A percentile compares a stretch with the other conserved stretches of the same genome.
These are phyloP conservation scores for Machaerirhynchus nigripectus DNA, from an alignment of 2,113 vertebrate genomes.

Conservation along the genomic window DNA sequence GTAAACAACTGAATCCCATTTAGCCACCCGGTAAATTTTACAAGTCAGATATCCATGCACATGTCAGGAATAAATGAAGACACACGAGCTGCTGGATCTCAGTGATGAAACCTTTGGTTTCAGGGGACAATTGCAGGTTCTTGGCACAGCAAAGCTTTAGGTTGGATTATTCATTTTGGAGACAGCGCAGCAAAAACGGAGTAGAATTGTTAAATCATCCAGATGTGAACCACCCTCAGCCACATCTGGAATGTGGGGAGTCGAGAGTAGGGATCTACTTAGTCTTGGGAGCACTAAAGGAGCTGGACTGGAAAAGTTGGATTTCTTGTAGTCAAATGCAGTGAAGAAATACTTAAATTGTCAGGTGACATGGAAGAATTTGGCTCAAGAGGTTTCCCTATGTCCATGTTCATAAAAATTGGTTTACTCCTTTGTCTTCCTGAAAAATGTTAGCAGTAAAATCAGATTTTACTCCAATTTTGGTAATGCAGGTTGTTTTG, in stretches of 20 bases:
- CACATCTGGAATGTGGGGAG: neutral
- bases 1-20: neutral
- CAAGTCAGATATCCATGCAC: neutral
- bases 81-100: neutral
- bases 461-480: neutral
- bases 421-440: neutral
- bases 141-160: neutral
- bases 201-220: neutral
- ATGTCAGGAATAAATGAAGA: neutral
- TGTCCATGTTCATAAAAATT: rapidly evolving
- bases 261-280: neutral
- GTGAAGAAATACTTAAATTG: neutral
- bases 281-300: neutral
- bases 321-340: neutral
- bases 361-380: neutral
- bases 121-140: neutral
- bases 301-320: neutral
- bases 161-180: neutral
- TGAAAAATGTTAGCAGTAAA: neutral
- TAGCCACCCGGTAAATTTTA: neutral
- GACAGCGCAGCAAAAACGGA: neutral
- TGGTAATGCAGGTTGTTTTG: neutral
- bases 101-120: neutral
- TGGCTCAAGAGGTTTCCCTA: neutral
- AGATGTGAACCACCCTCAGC: neutral